Evolutionary conservation across 2,797 vertebrate species (phyloP), one percentile per base, ranked within the genome.

Genomic region (Bradypodion ventrale): DNA sequence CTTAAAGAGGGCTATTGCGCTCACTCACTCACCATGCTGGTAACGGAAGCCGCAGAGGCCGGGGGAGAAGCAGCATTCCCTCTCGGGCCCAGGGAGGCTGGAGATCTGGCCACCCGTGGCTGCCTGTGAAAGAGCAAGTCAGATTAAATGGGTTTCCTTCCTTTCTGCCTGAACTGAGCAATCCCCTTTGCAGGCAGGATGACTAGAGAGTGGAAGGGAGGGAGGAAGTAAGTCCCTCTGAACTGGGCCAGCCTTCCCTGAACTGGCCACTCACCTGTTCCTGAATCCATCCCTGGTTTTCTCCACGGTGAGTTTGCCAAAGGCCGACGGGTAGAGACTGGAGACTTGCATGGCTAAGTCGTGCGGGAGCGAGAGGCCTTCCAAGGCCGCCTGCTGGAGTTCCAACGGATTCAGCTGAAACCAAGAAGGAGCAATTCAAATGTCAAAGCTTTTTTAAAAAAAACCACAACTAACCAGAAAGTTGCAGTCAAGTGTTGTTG

Each of bases 11-110:
- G 7, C 12, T 5, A 12, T 16, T 1, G 8, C 16, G 5, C 4
- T 21, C 4, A n/a, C 2, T 21, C 78, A 93, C 97, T 96, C 84
- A 99, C 99, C 98, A 99, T 99, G 94, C 98, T 99, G 1, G 98
- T 99, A 84, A 99, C 96, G 40, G 97, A 92, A 78, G 97, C 97
- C 69, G 96, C 93, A 29, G 96, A 95, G 44, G 96, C 95, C 52
- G 99, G 98, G 85, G 99, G 98, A 86, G 99, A 99, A 90, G 96
- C 96, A 76, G 97, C 95, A 76, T 94, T 97, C 84, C 97, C 97
- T 92, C 96, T 90, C 85, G 97, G 97, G 85, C 96, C 95, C 1
- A 80, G 29, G 32, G 97, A 97, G 15, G 96, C 98, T 89, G 98
- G 98, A 8, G 98, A 99, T 80, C 97, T 96, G 52, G 95, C 96